These are phyloP conservation scores for Napeogenes sylphis DNA, from an alignment of 2,888 invertebrate species.

Conservation along the genomic window DNA sequence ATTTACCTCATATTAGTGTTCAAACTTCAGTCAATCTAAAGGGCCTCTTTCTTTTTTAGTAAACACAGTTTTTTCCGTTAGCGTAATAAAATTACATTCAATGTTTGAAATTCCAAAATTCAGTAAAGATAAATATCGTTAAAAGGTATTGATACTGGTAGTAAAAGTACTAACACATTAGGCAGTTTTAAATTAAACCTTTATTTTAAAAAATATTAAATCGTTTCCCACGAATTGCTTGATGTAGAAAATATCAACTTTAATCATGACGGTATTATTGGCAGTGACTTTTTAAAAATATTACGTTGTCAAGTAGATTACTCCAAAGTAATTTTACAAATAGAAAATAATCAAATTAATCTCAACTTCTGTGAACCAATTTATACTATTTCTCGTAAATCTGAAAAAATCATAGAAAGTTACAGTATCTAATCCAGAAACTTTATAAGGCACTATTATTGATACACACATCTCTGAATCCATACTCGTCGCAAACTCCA, in stretches of 20 bases:
- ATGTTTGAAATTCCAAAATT: too few species aligned
- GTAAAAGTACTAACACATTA: constrained; percentile 10
- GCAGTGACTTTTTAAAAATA: constrained; percentile 10
- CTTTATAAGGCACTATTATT: constrained; percentile 24
- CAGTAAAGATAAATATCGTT: too few species aligned
- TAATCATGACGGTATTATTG: constrained; percentile 14
- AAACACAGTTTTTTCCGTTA: too few species aligned
- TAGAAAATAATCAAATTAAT: too few species aligned
- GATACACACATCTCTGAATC: constrained; percentile 19
- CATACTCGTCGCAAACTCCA: constrained; percentile 25
- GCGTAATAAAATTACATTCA: too few species aligned
- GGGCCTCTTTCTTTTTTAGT: too few species aligned
- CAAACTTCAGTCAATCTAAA: too few species aligned
- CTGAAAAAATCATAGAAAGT: constrained; percentile 31
- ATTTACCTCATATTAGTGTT: too few species aligned
- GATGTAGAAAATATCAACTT: neutral
- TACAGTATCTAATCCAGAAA: constrained; percentile 30
- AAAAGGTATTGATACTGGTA: constrained; percentile 12
- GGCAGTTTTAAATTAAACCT: constrained; percentile 7
- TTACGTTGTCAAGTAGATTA: constrained; percentile 11
- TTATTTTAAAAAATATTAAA: neutral
- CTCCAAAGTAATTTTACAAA: neutral
- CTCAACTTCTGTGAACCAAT: too few species aligned
- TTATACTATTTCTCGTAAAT: constrained; percentile 5
- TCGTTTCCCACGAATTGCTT: constrained; percentile 1